Conservation (phyloP, 2,113 vertebrate genomes). For the Tretioscincus oriximinensis region DNA sequence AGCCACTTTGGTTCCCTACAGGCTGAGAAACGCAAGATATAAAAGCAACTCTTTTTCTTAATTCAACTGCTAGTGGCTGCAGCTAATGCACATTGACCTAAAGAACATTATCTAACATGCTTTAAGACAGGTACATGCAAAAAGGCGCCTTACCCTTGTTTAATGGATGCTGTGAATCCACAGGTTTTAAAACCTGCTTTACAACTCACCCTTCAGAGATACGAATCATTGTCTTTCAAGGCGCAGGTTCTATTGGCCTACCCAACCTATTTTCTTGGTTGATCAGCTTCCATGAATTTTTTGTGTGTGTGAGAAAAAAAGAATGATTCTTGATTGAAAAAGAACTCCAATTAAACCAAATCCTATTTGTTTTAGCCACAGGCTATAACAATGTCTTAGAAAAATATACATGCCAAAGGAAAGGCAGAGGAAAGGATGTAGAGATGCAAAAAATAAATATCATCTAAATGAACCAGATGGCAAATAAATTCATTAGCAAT, state of each 20-base stretch:
- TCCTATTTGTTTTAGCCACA: constrained; percentile 1
- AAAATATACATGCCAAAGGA: neutral
- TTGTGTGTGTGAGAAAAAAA: neutral
- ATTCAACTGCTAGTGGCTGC: no score
- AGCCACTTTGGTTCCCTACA: no score
- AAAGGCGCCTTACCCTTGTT: no score
- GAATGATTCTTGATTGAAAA: neutral
- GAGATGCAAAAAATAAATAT: neutral
- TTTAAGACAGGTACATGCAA: no score
- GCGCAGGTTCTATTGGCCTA: no score
- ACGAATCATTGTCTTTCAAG: neutral
- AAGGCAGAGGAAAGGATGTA: neutral
- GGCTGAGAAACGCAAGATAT: no score
- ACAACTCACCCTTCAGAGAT: neutral
- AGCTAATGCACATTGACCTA: no score
- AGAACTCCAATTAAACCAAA: neutral
- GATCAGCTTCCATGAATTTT: no score
- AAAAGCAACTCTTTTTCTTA: no score
- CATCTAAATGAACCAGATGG: neutral
- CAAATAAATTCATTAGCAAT: neutral
- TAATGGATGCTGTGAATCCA: neutral
- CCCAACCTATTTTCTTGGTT: neutral
- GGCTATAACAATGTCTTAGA: neutral
- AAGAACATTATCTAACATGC: no score
- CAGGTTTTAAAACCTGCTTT: neutral